Evolutionary conservation across 1,140 invertebrate genomes (phyloP).

Genomic region (Cecropterus lyciades): DNA sequence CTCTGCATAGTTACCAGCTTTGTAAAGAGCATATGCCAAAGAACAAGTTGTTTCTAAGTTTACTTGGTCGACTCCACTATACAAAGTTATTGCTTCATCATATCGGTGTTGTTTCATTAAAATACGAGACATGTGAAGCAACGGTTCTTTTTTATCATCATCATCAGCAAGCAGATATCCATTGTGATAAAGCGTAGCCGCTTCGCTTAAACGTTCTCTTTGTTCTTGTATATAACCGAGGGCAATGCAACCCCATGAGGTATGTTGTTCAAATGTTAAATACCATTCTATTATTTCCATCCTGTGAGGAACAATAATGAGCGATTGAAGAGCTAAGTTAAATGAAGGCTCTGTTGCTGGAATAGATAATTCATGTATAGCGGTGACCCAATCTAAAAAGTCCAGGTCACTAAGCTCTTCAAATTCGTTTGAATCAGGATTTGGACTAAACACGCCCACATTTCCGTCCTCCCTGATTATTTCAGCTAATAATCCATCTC

Average conservation of each 20-base stretch:
- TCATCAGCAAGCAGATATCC: constrained; percentile 84
- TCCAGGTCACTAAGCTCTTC: constrained; percentile 90
- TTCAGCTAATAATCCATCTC: constrained; percentile 94
- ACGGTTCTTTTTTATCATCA: constrained; percentile 85
- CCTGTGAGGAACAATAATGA: constrained; percentile 91
- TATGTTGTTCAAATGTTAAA: constrained; percentile 80
- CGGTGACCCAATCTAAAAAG: constrained; percentile 94
- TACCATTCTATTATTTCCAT: constrained; percentile 91
- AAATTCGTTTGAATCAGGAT: constrained; percentile 89
- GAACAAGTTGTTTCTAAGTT: constrained; percentile 90
- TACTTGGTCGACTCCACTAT: constrained; percentile 86
- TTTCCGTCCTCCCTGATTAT: constrained; percentile 89
- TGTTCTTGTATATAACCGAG: constrained; percentile 91
- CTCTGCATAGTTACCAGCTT: constrained; percentile 89
- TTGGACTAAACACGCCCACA: constrained; percentile 95
- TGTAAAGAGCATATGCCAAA: constrained; percentile 91
- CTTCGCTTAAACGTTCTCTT: constrained; percentile 85
- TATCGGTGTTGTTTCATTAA: constrained; percentile 86
- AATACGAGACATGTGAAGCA: constrained; percentile 88
- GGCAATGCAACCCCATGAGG: constrained; percentile 90
- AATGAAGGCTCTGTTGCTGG: constrained; percentile 86
- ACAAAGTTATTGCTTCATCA: constrained; percentile 87
- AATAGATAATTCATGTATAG: constrained; percentile 84
- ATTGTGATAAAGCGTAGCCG: constrained; percentile 86
- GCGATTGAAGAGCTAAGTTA: constrained; percentile 90